phyloP scores from a whole-genome alignment of 2,113 vertebrate species.

The Uria lomvia region DNA sequence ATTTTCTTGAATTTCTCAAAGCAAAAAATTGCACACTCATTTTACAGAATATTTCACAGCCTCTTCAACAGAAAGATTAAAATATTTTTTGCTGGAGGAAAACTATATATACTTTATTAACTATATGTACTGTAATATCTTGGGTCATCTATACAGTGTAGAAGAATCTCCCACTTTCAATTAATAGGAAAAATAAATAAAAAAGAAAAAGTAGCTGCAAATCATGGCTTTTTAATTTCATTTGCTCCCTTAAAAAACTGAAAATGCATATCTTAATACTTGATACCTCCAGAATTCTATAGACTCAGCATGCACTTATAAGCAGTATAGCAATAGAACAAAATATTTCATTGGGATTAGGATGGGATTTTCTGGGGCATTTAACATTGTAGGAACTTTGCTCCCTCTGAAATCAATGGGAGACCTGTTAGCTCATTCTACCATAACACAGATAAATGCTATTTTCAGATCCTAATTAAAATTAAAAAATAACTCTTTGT shows the following conservation, averaged over 20 bases:
- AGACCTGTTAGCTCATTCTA: background rate
- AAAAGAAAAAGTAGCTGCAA: background rate
- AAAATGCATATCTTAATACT: background rate
- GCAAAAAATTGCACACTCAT: background rate
- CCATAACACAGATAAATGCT: background rate
- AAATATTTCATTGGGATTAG: background rate
- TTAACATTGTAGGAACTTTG: background rate
- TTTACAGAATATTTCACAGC: background rate
- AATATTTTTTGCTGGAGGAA: background rate
- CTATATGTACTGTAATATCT: background rate
- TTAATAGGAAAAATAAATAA: background rate
- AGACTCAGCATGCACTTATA: background rate
- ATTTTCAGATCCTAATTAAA: background rate
- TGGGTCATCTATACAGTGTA: background rate
- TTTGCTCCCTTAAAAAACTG: background rate
- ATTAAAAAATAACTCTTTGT: background rate
- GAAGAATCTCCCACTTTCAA: background rate
- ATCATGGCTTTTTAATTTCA: background rate
- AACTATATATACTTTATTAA: background rate
- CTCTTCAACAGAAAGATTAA: background rate
- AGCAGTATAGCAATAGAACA: background rate
- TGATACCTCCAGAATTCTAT: background rate
- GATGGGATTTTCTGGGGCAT: background rate
- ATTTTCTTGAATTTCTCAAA: background rate
- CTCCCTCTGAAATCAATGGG: background rate